Base-by-base conservation (phyloP, 2,888 invertebrate species). In the Temnothorax unifasciatus region DNA sequence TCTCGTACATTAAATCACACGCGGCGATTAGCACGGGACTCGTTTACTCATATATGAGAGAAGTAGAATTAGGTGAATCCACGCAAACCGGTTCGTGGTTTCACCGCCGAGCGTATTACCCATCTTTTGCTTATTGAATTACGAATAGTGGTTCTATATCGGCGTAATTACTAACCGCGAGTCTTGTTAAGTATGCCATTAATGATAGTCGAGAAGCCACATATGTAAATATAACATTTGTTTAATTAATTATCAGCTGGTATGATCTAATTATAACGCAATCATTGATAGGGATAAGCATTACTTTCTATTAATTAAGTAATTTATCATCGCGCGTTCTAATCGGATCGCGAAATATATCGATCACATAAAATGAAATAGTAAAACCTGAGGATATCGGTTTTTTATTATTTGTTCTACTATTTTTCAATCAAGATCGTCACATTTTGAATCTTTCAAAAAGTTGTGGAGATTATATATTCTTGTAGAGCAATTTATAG, bases 141-240 rank as follows among this genome's bases (percentile, higher is more conserved):
- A 81, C 84, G 63, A 83, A 86, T 83, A 86, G 77, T 81, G 83
- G 50, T 83, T 85, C 86, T 81, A 73, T 81, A 87, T 83, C 69
- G 63, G 11, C 64, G 71, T 87, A 88, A 88, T 88, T 88, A 87
- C 87, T 87, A 54, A 79, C 85, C 85, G 77, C 85, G 71, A 29
- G 25, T 74, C 64, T 68, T 74, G 75, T 74, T 79, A 81, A 84
- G 47, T 63, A 47, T 47, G 59, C 8, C 81, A 83, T 88, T 87
- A 82, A 88, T 88, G 83, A 88, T 83, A 77, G 47, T 34, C 38
- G 71, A 69, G 82, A 74, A 83, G 69, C 38, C 18, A n/a, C 52
- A 73, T 47, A 79, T 71, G 44, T 59, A 77, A 52, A 63, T 29
- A 66, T 15, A 15, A 63, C 64, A 44, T 73, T 61, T 29, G 41